phyloP scores from a whole-genome alignment of 2,113 vertebrate genomes.

The Rana temporaria region DNA sequence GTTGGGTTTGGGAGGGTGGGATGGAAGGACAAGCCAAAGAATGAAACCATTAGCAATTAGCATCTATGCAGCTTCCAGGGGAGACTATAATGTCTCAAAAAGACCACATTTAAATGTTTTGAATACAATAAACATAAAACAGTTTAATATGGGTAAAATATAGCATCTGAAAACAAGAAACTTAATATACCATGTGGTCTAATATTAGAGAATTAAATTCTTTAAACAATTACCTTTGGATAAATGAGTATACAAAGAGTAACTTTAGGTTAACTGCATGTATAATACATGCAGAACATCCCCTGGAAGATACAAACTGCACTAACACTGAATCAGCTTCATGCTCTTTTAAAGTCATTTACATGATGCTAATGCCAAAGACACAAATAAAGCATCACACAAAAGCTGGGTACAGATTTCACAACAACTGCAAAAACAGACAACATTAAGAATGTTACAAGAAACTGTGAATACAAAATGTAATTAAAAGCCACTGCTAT shows the following conservation, averaged over 20 bases:
- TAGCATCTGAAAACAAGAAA: neutral
- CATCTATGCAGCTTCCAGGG: constrained; percentile 77
- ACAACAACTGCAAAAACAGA: constrained; percentile 58
- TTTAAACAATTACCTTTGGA: no score
- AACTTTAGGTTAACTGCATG: neutral
- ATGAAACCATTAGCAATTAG: constrained; percentile 77
- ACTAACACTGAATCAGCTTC: constrained; percentile 60
- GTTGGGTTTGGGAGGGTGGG: constrained; percentile 68
- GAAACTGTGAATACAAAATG: neutral
- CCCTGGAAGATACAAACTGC: constrained; percentile 74
- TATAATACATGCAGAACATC: constrained; percentile 35
- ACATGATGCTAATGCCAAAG: constrained; percentile 56
- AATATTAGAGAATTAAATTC: no score
- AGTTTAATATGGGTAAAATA: neutral
- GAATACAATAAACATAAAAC: neutral
- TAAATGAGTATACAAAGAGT: neutral
- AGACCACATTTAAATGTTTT: constrained; percentile 5
- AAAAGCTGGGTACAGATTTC: constrained; percentile 61
- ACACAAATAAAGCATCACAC: constrained; percentile 25
- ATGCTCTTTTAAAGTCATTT: constrained; percentile 60
- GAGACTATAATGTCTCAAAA: constrained; percentile 37
- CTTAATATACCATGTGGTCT: no score
- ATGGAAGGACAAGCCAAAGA: constrained; percentile 70
- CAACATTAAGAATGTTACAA: neutral
- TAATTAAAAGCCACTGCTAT: neutral